These are phyloP conservation scores for Stenolophus ochropezus DNA, from an alignment of 2,888 invertebrate genomes.

Conservation along the genomic window DNA sequence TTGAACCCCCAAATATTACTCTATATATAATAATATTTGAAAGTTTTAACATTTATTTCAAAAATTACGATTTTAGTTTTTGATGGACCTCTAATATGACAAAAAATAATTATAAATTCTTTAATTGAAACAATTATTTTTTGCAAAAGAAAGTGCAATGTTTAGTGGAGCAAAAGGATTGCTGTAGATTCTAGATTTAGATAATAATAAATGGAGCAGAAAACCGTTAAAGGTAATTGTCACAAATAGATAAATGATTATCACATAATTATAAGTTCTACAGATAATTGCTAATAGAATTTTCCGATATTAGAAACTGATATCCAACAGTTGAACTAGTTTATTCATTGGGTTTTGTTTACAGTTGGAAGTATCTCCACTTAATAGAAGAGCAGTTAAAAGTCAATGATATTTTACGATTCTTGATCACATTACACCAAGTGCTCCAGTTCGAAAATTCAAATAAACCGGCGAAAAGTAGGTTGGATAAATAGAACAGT, in stretches of 20 bases:
- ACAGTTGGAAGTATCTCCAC: neutral
- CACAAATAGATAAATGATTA: slow-evolving; percentile 30
- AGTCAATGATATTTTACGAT: neutral
- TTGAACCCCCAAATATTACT: too few species aligned
- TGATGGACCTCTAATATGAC: too few species aligned
- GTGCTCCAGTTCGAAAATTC: neutral
- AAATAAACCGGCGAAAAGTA: neutral
- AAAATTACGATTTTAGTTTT: too few species aligned
- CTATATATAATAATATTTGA: too few species aligned
- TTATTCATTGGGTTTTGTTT: neutral
- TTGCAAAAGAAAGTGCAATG: too few species aligned
- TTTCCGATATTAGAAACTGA: neutral
- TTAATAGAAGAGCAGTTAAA: neutral
- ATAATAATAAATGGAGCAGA: neutral
- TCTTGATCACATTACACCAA: neutral
- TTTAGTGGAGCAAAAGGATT: too few species aligned
- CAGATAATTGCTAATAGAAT: neutral
- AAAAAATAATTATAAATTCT: too few species aligned
- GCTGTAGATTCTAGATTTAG: neutral
- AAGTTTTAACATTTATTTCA: too few species aligned
- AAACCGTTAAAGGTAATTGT: slow-evolving; percentile 32
- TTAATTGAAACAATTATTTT: too few species aligned
- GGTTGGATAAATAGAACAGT: neutral
- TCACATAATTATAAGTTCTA: slow-evolving; percentile 25
- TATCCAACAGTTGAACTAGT: neutral